Percentiles rank a stretch among this genome's conserved stretches.
Evolutionary conservation across 2,113 vertebrate species (phyloP).

Genomic region (Gymnorhina tibicen): DNA sequence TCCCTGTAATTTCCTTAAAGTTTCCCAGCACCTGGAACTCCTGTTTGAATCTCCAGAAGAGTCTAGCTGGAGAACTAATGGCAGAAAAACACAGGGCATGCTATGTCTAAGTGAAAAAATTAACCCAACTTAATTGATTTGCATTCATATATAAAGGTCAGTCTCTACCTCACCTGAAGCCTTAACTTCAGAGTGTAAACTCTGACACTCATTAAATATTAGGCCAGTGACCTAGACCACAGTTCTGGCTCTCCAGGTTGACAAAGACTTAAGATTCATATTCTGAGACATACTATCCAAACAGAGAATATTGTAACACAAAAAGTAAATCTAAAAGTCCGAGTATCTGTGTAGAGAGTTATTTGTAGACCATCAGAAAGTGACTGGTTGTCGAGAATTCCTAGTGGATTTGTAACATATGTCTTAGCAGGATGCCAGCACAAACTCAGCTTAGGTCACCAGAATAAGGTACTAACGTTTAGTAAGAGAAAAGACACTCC

Average conservation of each 20-base stretch:
- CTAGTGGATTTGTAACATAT: background rate
- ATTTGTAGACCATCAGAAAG: background rate
- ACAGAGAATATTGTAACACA: rapidly evolving
- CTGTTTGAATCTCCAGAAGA: background rate
- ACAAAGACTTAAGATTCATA: background rate
- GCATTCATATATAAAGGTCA: background rate
- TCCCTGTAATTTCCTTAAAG: background rate
- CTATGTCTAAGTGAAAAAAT: background rate
- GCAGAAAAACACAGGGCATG: background rate
- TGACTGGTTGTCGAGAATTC: background rate
- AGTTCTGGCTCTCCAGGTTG: background rate
- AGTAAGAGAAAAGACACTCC: background rate
- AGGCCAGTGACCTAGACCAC: background rate
- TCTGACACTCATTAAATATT: background rate
- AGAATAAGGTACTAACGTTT: background rate
- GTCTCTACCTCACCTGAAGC: background rate
- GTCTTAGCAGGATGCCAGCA: background rate
- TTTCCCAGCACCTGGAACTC: background rate
- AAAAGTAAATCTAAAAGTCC: background rate
- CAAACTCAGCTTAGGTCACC: background rate
- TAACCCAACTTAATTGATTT: background rate
- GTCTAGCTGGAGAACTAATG: background rate
- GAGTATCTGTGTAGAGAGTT: background rate
- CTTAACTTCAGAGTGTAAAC: background rate
- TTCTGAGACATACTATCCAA: background rate